A percentile compares a stretch with the other conserved stretches of the same genome.
Evolutionary conservation across 2,113 vertebrate species (phyloP).

Genomic region (Sakesphorus luctuosus): DNA sequence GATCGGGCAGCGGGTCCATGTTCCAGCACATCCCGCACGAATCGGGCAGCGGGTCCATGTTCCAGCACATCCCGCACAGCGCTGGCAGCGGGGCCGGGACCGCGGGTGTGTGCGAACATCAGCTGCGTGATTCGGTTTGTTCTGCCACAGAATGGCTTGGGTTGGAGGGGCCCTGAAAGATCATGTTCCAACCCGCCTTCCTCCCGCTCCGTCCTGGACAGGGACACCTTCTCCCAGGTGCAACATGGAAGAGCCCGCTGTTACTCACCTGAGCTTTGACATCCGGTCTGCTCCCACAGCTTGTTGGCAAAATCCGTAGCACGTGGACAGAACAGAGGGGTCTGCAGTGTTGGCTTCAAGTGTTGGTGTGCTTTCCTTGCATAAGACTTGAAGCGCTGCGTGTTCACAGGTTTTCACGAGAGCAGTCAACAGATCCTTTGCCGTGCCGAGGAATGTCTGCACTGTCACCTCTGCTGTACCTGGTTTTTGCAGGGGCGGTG

Average conservation of each 20-base stretch:
- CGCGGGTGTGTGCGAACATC: fast-evolving
- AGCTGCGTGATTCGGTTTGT: fast-evolving
- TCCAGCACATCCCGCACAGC: neutral
- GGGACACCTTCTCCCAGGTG: neutral
- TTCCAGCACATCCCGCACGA: neutral
- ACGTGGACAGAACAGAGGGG: constrained; percentile 83
- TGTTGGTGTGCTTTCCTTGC: constrained; percentile 80
- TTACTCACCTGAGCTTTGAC: constrained; percentile 70
- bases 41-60: fast-evolving
- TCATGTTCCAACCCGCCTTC: no score
- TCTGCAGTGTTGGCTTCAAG: constrained; percentile 81
- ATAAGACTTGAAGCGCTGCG: constrained; percentile 76
- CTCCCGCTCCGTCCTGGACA: no score
- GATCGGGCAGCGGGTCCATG: fast-evolving
- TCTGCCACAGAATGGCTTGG: neutral
- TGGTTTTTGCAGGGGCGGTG: neutral
- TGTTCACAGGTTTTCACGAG: constrained; percentile 77
- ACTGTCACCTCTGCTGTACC: constrained; percentile 83
- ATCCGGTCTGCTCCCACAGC: constrained; percentile 64
- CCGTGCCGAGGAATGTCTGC: constrained; percentile 79
- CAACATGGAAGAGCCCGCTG: neutral
- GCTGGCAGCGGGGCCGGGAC: neutral
- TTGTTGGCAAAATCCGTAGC: constrained; percentile 82
- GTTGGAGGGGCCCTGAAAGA: neutral
- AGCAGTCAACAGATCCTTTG: constrained; percentile 74